These are phyloP conservation scores for Acipenser oxyrinchus DNA, from an alignment of 2,797 vertebrate genomes.

Conservation along the genomic window DNA sequence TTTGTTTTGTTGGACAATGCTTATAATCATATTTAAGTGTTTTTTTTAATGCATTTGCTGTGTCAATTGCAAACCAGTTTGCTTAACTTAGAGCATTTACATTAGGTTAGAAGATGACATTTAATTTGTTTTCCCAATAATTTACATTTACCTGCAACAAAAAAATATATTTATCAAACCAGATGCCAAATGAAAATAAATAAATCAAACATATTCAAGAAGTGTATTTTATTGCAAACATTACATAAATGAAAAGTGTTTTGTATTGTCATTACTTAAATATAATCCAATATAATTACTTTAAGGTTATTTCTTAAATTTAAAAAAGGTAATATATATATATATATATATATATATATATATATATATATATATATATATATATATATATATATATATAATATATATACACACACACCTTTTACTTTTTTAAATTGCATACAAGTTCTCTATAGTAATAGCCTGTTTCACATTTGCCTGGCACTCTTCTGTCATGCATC, in stretches of 20 bases:
- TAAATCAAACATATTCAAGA: constrained; percentile 3
- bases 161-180: too few species aligned
- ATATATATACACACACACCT: background rate
- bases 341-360: too few species aligned
- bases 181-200: background rate
- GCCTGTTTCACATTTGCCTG: constrained; percentile 4
- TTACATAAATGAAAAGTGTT: constrained; percentile 9
- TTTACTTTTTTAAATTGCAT: background rate
- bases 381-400: too few species aligned
- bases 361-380: too few species aligned
- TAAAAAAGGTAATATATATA: background rate
- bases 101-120: too few species aligned
- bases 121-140: too few species aligned
- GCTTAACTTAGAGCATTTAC: too few species aligned
- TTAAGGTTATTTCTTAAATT: background rate
- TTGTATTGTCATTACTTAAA: constrained; percentile 9
- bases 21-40: too few species aligned
- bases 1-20: too few species aligned
- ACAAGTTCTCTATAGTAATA: background rate
- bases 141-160: too few species aligned
- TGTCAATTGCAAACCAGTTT: too few species aligned
- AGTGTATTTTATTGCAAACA: constrained; percentile 16
- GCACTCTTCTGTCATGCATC: constrained; percentile 17
- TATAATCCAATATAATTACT: background rate
- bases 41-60: too few species aligned